Conservation (phyloP, 2,888 invertebrate genomes). For the Polydrusus cervinus region DNA sequence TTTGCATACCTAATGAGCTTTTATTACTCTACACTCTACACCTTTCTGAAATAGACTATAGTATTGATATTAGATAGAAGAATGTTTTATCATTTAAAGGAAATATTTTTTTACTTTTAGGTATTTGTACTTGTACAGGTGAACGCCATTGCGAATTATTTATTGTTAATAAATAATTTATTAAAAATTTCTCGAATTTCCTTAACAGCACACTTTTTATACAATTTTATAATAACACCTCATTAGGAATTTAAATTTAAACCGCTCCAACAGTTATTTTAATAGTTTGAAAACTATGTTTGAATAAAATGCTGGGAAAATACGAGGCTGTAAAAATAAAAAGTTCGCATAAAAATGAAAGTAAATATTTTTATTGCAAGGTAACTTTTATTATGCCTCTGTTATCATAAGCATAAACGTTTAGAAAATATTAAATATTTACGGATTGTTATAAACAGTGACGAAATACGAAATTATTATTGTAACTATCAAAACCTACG, state of each 20-base stretch:
- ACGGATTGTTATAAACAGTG: background rate
- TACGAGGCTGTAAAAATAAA: background rate
- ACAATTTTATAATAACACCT: too few relatives aligned
- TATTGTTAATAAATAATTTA: too few relatives aligned
- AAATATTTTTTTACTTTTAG: too few relatives aligned
- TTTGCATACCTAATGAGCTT: too few relatives aligned
- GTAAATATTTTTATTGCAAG: slow-evolving; percentile 14
- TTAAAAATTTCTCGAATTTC: too few relatives aligned
- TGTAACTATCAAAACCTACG: background rate
- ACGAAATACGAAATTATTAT: background rate
- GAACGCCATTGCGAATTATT: too few relatives aligned
- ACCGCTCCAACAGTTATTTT: background rate
- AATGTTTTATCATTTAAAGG: too few relatives aligned
- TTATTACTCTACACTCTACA: too few relatives aligned
- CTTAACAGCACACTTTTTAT: too few relatives aligned
- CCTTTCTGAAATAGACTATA: too few relatives aligned
- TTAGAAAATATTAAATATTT: slow-evolving; percentile 7
- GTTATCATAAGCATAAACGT: background rate
- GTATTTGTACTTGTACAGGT: too few relatives aligned
- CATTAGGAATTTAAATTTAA: background rate
- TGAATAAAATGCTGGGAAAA: background rate
- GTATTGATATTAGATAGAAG: too few relatives aligned
- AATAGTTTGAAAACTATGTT: background rate
- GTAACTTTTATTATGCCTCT: slow-evolving; percentile 9
- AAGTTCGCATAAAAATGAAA: slow-evolving; percentile 4